Evolutionary conservation across 1,140 invertebrate genomes (phyloP).

Genomic region (Nymphalis io): DNA sequence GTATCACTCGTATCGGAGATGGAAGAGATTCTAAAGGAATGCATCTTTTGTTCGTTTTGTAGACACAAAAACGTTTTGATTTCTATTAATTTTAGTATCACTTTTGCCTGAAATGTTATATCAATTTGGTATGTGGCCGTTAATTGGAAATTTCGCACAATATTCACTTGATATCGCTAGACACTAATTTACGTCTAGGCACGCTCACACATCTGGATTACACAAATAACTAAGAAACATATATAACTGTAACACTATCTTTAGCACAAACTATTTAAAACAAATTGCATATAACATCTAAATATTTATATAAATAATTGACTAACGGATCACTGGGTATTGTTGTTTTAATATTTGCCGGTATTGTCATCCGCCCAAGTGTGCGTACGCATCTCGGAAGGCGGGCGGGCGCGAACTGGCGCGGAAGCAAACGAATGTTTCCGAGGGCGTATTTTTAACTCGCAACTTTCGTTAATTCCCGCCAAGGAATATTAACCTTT

Average conservation of each 20-base stretch:
- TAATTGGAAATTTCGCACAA: conserved; percentile 24
- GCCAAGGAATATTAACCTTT: conserved; percentile 43
- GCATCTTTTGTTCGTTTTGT: conserved; percentile 49
- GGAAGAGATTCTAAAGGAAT: conserved; percentile 59
- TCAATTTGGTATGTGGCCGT: background rate
- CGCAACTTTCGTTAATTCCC: conserved; percentile 47
- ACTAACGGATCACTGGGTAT: background rate
- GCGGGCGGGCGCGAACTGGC: conserved; percentile 66
- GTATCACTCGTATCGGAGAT: conserved; percentile 43
- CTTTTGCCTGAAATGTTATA: background rate
- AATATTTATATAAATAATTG: background rate
- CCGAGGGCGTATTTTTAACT: conserved; percentile 75
- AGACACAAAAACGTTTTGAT: conserved; percentile 3
- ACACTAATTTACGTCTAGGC: conserved; percentile 35
- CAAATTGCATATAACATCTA: background rate
- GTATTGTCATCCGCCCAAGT: conserved; percentile 51
- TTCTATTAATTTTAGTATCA: conserved; percentile 1
- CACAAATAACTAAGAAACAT: conserved; percentile 33
- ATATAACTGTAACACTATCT: conserved; percentile 15
- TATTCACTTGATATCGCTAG: conserved; percentile 28
- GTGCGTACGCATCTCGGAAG: conserved; percentile 55
- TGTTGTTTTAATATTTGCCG: conserved; percentile 1
- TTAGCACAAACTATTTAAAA: background rate
- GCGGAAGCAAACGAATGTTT: conserved; percentile 57
- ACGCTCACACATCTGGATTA: conserved; percentile 31